A percentile compares a stretch with the other conserved stretches of the same genome.
Conservation (phyloP, 2,113 vertebrate species). For the Corythornis cristatus region DNA sequence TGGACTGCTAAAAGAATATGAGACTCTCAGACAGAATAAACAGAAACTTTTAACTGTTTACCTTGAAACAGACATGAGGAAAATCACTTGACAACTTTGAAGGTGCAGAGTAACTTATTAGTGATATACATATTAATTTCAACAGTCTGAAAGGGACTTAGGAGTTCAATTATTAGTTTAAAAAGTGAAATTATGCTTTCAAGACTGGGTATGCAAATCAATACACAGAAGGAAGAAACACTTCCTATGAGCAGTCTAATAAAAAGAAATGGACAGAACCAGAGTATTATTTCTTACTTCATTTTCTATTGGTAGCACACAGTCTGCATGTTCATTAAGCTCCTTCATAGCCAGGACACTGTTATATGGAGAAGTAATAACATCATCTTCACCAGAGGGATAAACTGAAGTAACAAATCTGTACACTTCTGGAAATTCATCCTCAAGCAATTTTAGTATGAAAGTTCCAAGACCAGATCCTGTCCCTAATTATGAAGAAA, state of each 20-base stretch:
- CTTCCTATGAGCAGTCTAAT: neutral
- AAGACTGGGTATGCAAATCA: neutral
- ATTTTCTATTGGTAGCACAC: constrained; percentile 94
- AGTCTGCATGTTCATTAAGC: constrained; percentile 93
- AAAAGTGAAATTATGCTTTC: neutral
- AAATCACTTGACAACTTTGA: neutral
- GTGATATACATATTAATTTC: neutral
- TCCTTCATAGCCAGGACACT: constrained; percentile 94
- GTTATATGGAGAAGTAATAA: constrained; percentile 97
- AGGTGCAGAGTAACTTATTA: neutral
- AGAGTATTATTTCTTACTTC: constrained; percentile 79
- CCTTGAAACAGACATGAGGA: neutral
- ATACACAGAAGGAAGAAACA: neutral
- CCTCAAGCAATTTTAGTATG: constrained; percentile 89
- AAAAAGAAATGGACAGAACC: neutral
- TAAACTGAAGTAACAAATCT: constrained; percentile 92
- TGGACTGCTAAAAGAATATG: neutral
- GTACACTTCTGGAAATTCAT: constrained; percentile 94
- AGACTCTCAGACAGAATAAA: neutral
- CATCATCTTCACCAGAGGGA: constrained; percentile 93
- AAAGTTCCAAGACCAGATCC: constrained; percentile 95
- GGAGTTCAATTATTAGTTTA: neutral
- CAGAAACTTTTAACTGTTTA: neutral
- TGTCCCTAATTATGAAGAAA: constrained; percentile 82
- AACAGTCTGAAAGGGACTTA: neutral